Percentiles rank a stretch among this genome's conserved stretches.
Conservation (phyloP, 2,888 invertebrate species). For the Netelia fuscicornis region DNA sequence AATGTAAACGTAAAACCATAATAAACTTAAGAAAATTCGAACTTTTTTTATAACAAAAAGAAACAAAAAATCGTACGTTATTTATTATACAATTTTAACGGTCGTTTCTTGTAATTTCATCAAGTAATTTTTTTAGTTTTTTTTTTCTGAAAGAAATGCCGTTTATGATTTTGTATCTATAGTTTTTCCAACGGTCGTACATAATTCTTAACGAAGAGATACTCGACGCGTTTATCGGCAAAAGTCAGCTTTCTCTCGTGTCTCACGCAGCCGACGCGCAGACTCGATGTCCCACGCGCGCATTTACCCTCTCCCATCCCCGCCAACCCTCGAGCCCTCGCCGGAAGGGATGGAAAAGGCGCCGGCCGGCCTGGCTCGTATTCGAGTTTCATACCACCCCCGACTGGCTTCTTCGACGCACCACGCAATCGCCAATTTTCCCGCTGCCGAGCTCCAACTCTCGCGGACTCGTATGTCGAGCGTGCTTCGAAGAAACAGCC, state of each 20-base stretch:
- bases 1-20: too few relatives aligned
- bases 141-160: too few relatives aligned
- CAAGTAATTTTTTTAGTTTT: neutral
- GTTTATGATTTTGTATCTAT: neutral
- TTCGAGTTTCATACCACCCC: conserved; percentile 49
- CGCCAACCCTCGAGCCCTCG: neutral
- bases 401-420: conserved; percentile 25
- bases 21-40: too few relatives aligned
- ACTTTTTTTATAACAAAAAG: too few relatives aligned
- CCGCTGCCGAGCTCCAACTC: conserved; percentile 54
- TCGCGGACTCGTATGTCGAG: conserved; percentile 12
- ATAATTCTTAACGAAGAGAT: neutral
- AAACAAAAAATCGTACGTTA: too few relatives aligned
- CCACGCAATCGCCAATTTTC: conserved; percentile 62
- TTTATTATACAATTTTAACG: too few relatives aligned
- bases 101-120: too few relatives aligned
- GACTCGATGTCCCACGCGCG: conserved; percentile 44
- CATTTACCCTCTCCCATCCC: conserved; percentile 11
- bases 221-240: neutral
- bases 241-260: neutral
- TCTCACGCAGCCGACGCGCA: conserved; percentile 9
- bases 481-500: conserved; percentile 61
- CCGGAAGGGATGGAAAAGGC: conserved; percentile 38
- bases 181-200: neutral
- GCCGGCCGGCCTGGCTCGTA: conserved; percentile 53